Evolutionary conservation across 1,140 invertebrate species (phyloP).

Genomic region (Conus betulinus): DNA sequence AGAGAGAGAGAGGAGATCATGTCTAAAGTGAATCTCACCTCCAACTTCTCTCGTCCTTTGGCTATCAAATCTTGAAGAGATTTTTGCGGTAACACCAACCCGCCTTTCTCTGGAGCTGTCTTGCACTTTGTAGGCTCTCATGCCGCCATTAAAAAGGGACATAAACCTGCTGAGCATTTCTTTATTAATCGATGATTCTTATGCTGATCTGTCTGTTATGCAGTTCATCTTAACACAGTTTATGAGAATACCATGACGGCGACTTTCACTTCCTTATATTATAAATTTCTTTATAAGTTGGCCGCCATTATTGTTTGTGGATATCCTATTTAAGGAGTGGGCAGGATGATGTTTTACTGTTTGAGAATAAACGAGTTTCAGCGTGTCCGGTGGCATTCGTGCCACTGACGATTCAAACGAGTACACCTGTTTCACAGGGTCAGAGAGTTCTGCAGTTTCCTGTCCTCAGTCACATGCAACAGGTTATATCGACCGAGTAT

Average conservation of each 20-base stretch:
- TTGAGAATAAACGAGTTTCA: neutral
- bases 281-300: neutral
- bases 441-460: too few species aligned
- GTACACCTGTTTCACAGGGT: too few species aligned
- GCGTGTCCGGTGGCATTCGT: too few species aligned
- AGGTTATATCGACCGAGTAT: too few species aligned
- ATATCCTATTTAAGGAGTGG: neutral
- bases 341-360: neutral
- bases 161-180: conserved; percentile 55
- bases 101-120: conserved; percentile 55
- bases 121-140: conserved; percentile 69
- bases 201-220: neutral
- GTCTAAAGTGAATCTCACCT: conserved; percentile 33
- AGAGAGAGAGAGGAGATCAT: too few species aligned
- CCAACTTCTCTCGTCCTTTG: conserved; percentile 67
- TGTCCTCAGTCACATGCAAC: too few species aligned
- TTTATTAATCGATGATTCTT: neutral
- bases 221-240: neutral
- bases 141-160: conserved; percentile 61
- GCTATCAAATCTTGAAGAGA: conserved; percentile 58
- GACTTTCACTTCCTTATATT: neutral
- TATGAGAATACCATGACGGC: neutral
- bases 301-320: neutral
- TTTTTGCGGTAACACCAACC: conserved; percentile 63
- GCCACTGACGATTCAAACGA: too few species aligned